These are phyloP conservation scores for Ptychobarbus kaznakovi DNA, from an alignment of 2,797 vertebrate species.

Conservation along the genomic window DNA sequence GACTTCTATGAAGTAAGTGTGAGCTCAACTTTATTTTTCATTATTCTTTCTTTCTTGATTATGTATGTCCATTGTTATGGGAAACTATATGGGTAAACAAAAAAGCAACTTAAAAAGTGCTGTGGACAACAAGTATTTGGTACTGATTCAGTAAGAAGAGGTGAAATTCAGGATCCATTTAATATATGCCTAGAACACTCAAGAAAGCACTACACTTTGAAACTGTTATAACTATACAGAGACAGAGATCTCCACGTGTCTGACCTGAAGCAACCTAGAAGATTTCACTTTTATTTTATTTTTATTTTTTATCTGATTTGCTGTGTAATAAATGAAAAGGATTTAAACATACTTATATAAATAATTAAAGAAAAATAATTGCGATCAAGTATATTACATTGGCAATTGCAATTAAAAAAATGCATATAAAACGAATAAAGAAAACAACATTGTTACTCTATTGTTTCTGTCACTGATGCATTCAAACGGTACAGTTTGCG, in stretches of 20 bases:
- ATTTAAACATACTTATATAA: not conserved
- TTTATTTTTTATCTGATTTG: not conserved
- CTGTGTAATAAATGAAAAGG: not conserved
- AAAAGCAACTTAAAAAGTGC: not conserved
- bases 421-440: not conserved
- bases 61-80: not conserved
- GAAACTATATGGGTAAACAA: not conserved
- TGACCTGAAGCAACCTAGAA: not conserved
- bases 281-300: not conserved
- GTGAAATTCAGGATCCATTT: not conserved
- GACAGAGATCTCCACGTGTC: slow-evolving; percentile 40
- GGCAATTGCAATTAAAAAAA: not conserved
- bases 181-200: slow-evolving; percentile 7
- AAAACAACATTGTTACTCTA: too few species aligned
- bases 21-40: not conserved
- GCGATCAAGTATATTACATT: not conserved
- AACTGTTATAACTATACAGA: slow-evolving; percentile 25
- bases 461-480: not conserved
- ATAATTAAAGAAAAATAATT: not conserved
- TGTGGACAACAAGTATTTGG: not conserved
- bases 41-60: not conserved
- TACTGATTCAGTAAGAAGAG: not conserved
- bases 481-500: not conserved
- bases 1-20: too few species aligned
- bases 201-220: slow-evolving; percentile 18